These are phyloP conservation scores for Channa striata DNA, from an alignment of 2,797 vertebrate genomes.

Conservation along the genomic window DNA sequence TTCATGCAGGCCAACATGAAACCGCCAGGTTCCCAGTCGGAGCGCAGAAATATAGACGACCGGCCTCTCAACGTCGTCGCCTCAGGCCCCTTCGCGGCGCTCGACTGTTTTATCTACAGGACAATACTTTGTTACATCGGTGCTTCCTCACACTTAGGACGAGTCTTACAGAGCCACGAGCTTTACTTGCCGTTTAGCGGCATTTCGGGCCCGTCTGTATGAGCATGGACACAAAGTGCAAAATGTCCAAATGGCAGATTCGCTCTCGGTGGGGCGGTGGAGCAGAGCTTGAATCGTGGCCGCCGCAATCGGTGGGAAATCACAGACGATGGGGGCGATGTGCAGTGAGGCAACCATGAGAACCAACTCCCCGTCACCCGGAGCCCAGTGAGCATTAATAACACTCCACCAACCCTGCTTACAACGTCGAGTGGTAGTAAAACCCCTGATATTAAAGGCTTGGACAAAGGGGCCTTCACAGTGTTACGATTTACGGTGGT, in stretches of 20 bases:
- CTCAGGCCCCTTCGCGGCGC: constrained; percentile 10
- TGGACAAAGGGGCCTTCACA: constrained; percentile 45
- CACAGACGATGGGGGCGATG: not conserved
- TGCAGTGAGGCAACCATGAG: constrained; percentile 38
- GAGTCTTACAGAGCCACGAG: not conserved
- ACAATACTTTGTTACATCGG: constrained; percentile 1
- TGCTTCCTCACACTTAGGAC: not conserved
- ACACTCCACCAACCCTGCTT: constrained; percentile 41
- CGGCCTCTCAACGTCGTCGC: constrained; percentile 37
- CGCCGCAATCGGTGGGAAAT: too few species aligned
- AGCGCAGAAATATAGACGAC: constrained; percentile 25
- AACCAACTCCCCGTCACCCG: constrained; percentile 32
- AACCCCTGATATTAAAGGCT: constrained; percentile 63
- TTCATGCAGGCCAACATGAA: constrained; percentile 63
- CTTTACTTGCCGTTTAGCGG: not conserved
- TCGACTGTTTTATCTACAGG: too few species aligned
- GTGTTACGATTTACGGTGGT: constrained; percentile 46
- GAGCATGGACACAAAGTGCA: too few species aligned
- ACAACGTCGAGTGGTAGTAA: constrained; percentile 63
- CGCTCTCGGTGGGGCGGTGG: too few species aligned
- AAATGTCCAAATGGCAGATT: too few species aligned
- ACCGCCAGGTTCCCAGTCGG: constrained; percentile 46
- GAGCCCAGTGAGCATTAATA: constrained; percentile 40
- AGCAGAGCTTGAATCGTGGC: too few species aligned
- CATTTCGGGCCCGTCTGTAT: not conserved